Conservation (phyloP, 2,888 invertebrate genomes). For the Polylopha cassiicola region DNA sequence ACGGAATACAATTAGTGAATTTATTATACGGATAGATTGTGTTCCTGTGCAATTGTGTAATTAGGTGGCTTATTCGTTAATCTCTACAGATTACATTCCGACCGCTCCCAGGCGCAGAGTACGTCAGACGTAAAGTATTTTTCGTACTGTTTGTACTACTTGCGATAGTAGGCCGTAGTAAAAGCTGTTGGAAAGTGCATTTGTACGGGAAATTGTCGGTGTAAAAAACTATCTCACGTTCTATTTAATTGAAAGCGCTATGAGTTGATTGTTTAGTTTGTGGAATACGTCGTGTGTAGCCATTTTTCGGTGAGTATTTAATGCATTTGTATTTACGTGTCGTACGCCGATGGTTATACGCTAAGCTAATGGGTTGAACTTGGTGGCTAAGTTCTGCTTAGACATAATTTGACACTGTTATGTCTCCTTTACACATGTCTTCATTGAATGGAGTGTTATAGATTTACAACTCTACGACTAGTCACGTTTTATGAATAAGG, state of each 20-base stretch:
- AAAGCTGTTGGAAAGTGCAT: slow-evolving; percentile 76
- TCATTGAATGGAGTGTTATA: slow-evolving; percentile 12
- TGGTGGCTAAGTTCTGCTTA: slow-evolving; percentile 1
- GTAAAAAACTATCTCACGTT: slow-evolving; percentile 70
- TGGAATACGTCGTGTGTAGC: slow-evolving; percentile 63
- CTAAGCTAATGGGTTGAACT: slow-evolving; percentile 35
- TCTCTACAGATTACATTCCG: slow-evolving; percentile 57
- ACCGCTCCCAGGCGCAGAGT: slow-evolving; percentile 73
- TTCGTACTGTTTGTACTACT: slow-evolving; percentile 74
- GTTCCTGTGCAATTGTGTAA: slow-evolving; percentile 46
- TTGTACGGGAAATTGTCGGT: slow-evolving; percentile 60
- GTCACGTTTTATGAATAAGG: slow-evolving; percentile 19
- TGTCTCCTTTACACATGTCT: slow-evolving; percentile 9
- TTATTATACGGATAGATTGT: slow-evolving; percentile 44
- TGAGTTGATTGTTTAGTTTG: slow-evolving; percentile 51
- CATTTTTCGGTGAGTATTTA: slow-evolving; percentile 67
- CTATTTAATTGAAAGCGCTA: slow-evolving; percentile 48
- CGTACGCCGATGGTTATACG: slow-evolving; percentile 39
- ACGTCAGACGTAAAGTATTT: slow-evolving; percentile 70
- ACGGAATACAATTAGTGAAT: slow-evolving; percentile 55
- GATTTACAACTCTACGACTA: slow-evolving; percentile 14
- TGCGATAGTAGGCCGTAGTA: slow-evolving; percentile 67
- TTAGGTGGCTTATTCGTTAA: slow-evolving; percentile 35
- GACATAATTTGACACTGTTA: slow-evolving; percentile 4
- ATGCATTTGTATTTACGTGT: slow-evolving; percentile 58